Percentiles rank a stretch among this genome's conserved stretches.
Evolutionary conservation across 2,797 vertebrate species (phyloP).

Genomic region (Hephaestus fuliginosus): DNA sequence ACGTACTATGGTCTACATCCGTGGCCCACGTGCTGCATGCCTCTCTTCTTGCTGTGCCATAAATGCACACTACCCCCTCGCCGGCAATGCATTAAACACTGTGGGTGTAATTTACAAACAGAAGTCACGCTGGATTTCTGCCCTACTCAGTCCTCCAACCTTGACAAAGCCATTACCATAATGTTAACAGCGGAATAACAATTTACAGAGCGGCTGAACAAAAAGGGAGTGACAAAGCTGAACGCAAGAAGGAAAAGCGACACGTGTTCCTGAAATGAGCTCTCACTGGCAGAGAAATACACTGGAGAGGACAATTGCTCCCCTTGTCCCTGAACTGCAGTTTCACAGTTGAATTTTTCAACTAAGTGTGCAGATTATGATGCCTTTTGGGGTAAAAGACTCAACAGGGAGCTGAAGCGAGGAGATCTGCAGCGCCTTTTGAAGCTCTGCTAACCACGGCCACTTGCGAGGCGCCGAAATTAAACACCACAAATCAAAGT

Average conservation of each 20-base stretch:
- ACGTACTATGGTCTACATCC: not conserved
- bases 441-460: not conserved
- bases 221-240: not conserved
- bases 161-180: constrained; percentile 50
- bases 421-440: constrained; percentile 26
- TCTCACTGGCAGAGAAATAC: constrained; percentile 14
- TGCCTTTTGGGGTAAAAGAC: constrained; percentile 14
- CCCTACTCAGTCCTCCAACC: constrained; percentile 50
- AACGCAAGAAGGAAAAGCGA: not conserved
- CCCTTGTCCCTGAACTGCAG: constrained; percentile 25
- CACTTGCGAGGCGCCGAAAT: constrained; percentile 28
- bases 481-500: constrained; percentile 11
- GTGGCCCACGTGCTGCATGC: not conserved
- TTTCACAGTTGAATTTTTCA: constrained; percentile 46
- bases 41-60: no score
- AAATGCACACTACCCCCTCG: no score
- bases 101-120: constrained; percentile 58
- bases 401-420: constrained; percentile 27
- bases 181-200: constrained; percentile 37
- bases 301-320: constrained; percentile 21
- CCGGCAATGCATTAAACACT: constrained; percentile 22
- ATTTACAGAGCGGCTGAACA: constrained; percentile 19
- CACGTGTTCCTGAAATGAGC: constrained; percentile 30
- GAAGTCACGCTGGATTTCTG: constrained; percentile 54
- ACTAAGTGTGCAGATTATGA: constrained; percentile 31